Evolutionary conservation across 1,140 invertebrate genomes (phyloP), one percentile per base, ranked within the genome.

Genomic region (Condylostylus longicornis): DNA sequence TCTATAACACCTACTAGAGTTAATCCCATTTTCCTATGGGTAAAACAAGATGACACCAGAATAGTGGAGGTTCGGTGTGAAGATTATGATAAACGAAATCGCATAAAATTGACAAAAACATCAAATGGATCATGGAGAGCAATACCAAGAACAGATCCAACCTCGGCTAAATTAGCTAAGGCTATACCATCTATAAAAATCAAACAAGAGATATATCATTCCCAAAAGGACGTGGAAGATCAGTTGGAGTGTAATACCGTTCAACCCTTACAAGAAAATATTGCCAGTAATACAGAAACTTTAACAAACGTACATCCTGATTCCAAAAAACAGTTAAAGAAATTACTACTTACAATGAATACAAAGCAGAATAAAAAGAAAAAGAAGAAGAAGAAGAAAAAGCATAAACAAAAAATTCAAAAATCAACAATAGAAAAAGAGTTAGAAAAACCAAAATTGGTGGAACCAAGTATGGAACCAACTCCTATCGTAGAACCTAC

Each of bases 21-120:
- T 6, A 78, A 77, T 53, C 80, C 82, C 33, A 79, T 85, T 38
- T 85, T 85, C 58, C 66, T 84, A 37, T 83, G 80, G 79, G 77
- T 79, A 27, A 74, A 77, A 47, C 79, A 82, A 55, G 68, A 72
- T 42, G 76, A 82, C 51, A 78, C 77, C 37, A 70, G 68, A 51
- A 82, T 85, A 49, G 71, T 82, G 50, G 77, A 82, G 58, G 81
- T 85, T 43, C 72, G 75, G 53, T 83, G 80, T 63, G 82, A 84
- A 60, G 82, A 85, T 53, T 85, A 84, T 65, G 80, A 84, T 62
- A 75, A 79, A 50, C 65, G 79, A 25, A 85, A 84, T 63, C 73
- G 82, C 10, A 81, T 85, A 41, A 73, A 79, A 42, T 62, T 85
- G 46, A 79, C 77, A 33, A 80, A 82, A 51, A 83, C 80, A 4